A percentile compares a stretch with the other conserved stretches of the same genome.
Evolutionary conservation across 2,797 vertebrate genomes (phyloP).

Genomic region (Hemibagrus guttatus): DNA sequence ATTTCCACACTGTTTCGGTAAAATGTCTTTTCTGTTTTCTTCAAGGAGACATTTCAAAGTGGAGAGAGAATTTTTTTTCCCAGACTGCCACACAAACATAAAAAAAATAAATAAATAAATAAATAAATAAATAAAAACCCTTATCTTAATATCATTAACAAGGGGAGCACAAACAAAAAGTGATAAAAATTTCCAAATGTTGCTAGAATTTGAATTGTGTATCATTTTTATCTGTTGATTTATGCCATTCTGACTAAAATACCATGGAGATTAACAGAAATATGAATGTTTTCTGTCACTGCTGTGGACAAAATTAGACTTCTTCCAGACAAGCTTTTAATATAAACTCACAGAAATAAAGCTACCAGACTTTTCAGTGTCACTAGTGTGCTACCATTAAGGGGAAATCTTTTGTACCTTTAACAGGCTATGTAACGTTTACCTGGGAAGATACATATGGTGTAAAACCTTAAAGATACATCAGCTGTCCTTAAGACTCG

Average conservation of each 20-base stretch:
- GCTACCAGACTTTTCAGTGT: background rate
- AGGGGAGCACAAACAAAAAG: background rate
- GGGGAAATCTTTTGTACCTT: background rate
- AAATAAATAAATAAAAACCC: background rate
- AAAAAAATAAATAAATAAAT: background rate
- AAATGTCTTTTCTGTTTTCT: background rate
- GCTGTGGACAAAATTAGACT: background rate
- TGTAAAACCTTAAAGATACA: background rate
- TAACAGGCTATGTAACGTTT: background rate
- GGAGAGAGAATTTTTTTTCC: background rate
- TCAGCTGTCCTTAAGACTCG: background rate
- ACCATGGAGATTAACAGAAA: background rate
- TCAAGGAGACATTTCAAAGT: background rate
- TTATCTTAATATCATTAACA: background rate
- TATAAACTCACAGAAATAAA: background rate
- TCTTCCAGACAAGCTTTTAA: background rate
- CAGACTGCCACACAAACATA: background rate
- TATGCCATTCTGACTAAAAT: background rate
- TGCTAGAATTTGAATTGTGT: background rate
- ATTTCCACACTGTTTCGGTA: background rate
- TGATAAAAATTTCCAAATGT: background rate
- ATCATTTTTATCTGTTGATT: background rate
- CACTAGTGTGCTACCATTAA: background rate
- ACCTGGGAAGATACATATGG: background rate
- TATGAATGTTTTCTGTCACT: background rate